A percentile compares a stretch with the other conserved stretches of the same genome.
Evolutionary conservation across 2,888 invertebrate species (phyloP).

Genomic region (Cantharis flavilabris): DNA sequence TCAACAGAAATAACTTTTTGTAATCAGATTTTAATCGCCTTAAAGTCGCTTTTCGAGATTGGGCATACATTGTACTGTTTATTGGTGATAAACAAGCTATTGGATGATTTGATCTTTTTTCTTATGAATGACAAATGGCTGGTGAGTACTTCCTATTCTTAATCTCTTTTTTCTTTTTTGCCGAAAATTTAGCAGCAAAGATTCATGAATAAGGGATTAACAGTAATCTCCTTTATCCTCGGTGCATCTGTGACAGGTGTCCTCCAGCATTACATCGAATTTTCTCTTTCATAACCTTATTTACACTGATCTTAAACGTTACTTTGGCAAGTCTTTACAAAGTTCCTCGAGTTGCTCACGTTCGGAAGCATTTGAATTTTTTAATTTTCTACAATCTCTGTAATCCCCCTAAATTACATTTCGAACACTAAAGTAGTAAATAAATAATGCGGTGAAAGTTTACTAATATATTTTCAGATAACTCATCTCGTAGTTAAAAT

Average conservation of each 20-base stretch:
- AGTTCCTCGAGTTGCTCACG: not conserved
- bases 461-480: not conserved
- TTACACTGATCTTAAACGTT: not conserved
- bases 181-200: constrained; percentile 22
- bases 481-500: not conserved
- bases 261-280: constrained; percentile 15
- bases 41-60: not conserved
- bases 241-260: constrained; percentile 28
- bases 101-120: not conserved
- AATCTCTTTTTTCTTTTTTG: constrained; percentile 23
- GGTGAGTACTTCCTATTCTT: constrained; percentile 21
- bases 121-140: constrained; percentile 24
- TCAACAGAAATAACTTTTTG: not conserved
- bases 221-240: constrained; percentile 25
- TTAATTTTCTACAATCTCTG: not conserved
- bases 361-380: not conserved
- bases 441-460: not conserved
- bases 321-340: not conserved
- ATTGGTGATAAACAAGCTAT: not conserved
- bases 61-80: constrained; percentile 1
- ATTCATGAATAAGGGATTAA: constrained; percentile 30
- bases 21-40: constrained; percentile 9
- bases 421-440: not conserved
- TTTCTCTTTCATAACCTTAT: constrained; percentile 19
- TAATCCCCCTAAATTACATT: not conserved